Percentiles rank a stretch among this genome's conserved stretches.
phyloP scores from a whole-genome alignment of 2,888 invertebrate species.

The Latrodectus elegans region DNA sequence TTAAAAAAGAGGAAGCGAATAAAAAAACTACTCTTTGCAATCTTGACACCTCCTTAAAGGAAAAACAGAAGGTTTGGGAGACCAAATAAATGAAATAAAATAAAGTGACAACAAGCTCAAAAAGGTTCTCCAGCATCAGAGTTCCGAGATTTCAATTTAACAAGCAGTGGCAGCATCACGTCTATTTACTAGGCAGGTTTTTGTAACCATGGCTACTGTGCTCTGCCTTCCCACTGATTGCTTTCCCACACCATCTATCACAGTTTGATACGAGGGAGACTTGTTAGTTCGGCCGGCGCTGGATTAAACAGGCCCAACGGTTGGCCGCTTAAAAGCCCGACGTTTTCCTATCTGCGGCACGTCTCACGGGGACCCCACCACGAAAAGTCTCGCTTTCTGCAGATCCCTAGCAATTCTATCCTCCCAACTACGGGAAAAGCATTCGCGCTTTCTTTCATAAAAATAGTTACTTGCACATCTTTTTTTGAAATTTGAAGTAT shows the following conservation, averaged over 20 bases:
- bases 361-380: conserved; percentile 34
- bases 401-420: conserved; percentile 17
- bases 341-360: conserved; percentile 62
- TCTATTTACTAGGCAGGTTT: conserved; percentile 64
- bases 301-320: conserved; percentile 67
- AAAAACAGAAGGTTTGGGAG: conserved; percentile 69
- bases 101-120: conserved; percentile 67
- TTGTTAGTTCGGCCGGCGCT: conserved; percentile 65
- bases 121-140: conserved; percentile 57
- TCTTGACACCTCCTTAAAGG: conserved; percentile 68
- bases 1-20: conserved; percentile 43
- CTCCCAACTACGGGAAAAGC: too few species aligned
- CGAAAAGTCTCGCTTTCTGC: conserved; percentile 46
- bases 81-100: conserved; percentile 52
- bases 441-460: too few species aligned
- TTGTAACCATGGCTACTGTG: conserved; percentile 65
- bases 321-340: conserved; percentile 67
- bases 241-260: conserved; percentile 67
- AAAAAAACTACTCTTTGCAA: conserved; percentile 40
- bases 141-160: conserved; percentile 68
- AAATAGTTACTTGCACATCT: too few species aligned
- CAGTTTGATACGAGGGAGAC: conserved; percentile 66
- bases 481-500: too few species aligned
- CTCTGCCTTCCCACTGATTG: conserved; percentile 61
- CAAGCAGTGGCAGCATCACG: conserved; percentile 68